Conservation (phyloP, 1,140 invertebrate species). For the Drosophila serrata region DNA sequence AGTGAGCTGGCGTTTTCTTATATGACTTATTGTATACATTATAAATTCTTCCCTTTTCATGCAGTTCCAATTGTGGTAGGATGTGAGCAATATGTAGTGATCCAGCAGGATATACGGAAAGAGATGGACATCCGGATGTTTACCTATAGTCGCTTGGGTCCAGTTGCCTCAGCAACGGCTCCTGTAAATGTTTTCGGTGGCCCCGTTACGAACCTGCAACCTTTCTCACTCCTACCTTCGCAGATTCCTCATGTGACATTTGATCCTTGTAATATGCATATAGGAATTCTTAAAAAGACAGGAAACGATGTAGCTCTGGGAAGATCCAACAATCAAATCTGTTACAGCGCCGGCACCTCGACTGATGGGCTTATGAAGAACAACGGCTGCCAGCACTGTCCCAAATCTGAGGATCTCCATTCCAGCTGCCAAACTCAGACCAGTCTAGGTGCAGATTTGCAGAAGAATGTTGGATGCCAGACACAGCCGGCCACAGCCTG, state of each 20-base stretch:
- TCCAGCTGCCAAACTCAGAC: slow-evolving; percentile 19
- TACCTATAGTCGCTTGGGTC: slow-evolving; percentile 35
- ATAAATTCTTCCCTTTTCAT: no score
- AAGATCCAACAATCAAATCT: slow-evolving; percentile 42
- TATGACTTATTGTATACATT: no score
- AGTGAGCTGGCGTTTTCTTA: slow-evolving; percentile 30
- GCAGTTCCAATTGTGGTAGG: slow-evolving; percentile 68
- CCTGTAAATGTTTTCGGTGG: not conserved
- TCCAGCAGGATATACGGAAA: slow-evolving; percentile 70
- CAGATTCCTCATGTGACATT: not conserved
- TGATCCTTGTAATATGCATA: not conserved
- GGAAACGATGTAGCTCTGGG: slow-evolving; percentile 15
- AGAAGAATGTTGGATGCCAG: slow-evolving; percentile 10
- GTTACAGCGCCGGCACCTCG: slow-evolving; percentile 40
- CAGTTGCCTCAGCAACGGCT: not conserved
- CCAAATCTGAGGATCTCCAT: not conserved
- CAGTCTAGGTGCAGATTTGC: not conserved
- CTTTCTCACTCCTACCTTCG: not conserved
- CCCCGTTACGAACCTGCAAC: not conserved
- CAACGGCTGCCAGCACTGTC: not conserved
- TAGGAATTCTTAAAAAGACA: no score
- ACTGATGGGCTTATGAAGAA: slow-evolving; percentile 15
- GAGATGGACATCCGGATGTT: slow-evolving; percentile 58
- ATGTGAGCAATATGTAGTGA: slow-evolving; percentile 56
- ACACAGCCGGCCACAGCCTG: not conserved